Evolutionary conservation across 2,888 invertebrate species (phyloP).

Genomic region (Mythimna pallens): DNA sequence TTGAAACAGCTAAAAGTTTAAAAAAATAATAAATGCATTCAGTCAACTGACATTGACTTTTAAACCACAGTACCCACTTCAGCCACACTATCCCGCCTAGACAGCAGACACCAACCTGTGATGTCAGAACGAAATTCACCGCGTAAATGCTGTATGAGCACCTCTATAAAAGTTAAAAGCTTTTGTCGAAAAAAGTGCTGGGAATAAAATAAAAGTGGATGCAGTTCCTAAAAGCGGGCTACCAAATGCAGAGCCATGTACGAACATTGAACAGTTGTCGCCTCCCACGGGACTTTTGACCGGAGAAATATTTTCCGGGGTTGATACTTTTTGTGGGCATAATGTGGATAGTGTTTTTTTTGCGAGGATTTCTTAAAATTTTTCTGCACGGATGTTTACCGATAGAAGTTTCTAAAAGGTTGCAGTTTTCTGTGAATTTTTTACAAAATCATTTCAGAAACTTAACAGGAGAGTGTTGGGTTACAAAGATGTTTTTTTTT

Average conservation of each 20-base stretch:
- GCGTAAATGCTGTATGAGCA: conserved; percentile 81
- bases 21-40: not conserved
- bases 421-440: conserved; percentile 8
- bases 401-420: conserved; percentile 11
- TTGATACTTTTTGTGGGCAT: conserved; percentile 62
- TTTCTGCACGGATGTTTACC: conserved; percentile 33
- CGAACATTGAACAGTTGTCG: conserved; percentile 78
- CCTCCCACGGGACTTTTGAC: conserved; percentile 81
- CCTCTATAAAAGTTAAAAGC: conserved; percentile 88
- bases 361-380: conserved; percentile 48
- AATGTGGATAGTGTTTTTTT: conserved; percentile 71
- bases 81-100: not conserved
- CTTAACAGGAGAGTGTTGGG: too few species aligned
- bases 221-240: conserved; percentile 80
- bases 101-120: conserved; percentile 49
- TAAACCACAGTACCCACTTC: not conserved
- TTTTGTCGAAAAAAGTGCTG: conserved; percentile 84
- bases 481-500: not conserved
- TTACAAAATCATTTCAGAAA: not conserved
- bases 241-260: conserved; percentile 75
- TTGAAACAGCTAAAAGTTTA: too few species aligned
- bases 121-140: conserved; percentile 72
- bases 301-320: conserved; percentile 78
- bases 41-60: not conserved
- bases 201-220: conserved; percentile 82